Percentiles rank a stretch among this genome's conserved stretches.
Evolutionary conservation across 2,888 invertebrate genomes (phyloP).

Genomic region (Microdon myrmicae): DNA sequence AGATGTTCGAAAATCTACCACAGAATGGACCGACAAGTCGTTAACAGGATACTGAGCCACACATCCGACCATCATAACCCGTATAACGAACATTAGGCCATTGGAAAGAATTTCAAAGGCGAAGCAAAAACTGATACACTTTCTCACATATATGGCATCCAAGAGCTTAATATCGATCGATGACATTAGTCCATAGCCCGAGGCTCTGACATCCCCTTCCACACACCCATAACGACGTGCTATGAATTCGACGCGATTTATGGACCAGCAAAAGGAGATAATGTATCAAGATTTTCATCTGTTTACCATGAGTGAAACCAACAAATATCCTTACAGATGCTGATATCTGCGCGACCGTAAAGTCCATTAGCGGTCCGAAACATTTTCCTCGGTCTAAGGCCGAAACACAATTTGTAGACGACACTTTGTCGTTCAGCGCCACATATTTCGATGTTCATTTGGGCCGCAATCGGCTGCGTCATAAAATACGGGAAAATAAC

Average conservation of each 20-base stretch:
- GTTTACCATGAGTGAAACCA: slow-evolving; percentile 27
- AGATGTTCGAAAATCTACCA: no score
- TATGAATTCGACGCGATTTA: slow-evolving; percentile 48
- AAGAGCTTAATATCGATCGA: no score
- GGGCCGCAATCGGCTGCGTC: slow-evolving; percentile 35
- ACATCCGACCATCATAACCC: no score
- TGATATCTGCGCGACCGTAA: slow-evolving; percentile 43
- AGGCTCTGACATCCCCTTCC: no score
- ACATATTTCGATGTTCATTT: slow-evolving; percentile 37
- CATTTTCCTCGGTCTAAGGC: slow-evolving; percentile 14
- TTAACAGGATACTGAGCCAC: no score
- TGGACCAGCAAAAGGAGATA: slow-evolving; percentile 44
- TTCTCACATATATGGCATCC: no score
- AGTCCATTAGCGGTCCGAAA: slow-evolving; percentile 40
- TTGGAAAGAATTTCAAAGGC: no score
- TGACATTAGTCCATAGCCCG: no score
- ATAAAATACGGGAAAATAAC: slow-evolving; percentile 45
- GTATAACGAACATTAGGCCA: no score
- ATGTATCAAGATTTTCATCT: slow-evolving; percentile 50
- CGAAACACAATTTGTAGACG: slow-evolving; percentile 3
- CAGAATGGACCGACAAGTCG: no score
- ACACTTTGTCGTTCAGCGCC: slow-evolving; percentile 6
- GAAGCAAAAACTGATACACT: no score
- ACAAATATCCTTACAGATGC: slow-evolving; percentile 47
- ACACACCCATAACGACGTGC: slow-evolving; percentile 47